Evolutionary conservation across 2,113 vertebrate genomes (phyloP).

Genomic region (Dryoscopus gambensis): DNA sequence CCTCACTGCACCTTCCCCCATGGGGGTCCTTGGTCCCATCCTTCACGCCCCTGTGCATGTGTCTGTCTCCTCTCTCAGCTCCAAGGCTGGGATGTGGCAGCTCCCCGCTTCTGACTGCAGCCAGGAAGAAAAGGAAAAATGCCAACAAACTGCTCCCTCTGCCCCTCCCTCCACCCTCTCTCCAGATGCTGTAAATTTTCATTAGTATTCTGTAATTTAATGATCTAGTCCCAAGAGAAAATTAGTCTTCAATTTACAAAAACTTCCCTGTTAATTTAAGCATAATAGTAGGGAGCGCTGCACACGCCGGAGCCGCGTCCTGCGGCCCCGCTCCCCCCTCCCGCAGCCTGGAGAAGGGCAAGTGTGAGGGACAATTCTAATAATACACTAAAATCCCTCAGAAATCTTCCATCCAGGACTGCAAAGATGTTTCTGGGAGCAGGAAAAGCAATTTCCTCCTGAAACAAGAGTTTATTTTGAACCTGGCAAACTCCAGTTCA

Average conservation of each 20-base stretch:
- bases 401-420: neutral
- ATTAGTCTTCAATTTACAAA: constrained; percentile 41
- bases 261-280: constrained; percentile 17
- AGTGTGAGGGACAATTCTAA: neutral
- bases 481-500: neutral
- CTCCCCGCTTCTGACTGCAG: neutral
- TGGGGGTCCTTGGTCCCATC: accelerated
- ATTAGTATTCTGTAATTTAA: constrained; percentile 52
- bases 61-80: accelerated
- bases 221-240: constrained; percentile 36
- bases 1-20: accelerated
- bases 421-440: neutral
- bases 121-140: neutral
- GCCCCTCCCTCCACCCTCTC: neutral
- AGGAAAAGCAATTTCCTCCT: neutral
- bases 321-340: neutral
- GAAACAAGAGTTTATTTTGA: neutral
- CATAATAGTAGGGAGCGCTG: neutral
- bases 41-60: accelerated
- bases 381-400: neutral
- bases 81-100: neutral
- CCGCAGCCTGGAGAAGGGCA: neutral
- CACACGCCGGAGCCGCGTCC: accelerated
- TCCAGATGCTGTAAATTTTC: constrained; percentile 10
- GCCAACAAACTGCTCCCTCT: neutral